Percentiles rank a stretch among this genome's conserved stretches.
Evolutionary conservation across 2,888 invertebrate genomes (phyloP).

Genomic region (Drosophila picticornis): DNA sequence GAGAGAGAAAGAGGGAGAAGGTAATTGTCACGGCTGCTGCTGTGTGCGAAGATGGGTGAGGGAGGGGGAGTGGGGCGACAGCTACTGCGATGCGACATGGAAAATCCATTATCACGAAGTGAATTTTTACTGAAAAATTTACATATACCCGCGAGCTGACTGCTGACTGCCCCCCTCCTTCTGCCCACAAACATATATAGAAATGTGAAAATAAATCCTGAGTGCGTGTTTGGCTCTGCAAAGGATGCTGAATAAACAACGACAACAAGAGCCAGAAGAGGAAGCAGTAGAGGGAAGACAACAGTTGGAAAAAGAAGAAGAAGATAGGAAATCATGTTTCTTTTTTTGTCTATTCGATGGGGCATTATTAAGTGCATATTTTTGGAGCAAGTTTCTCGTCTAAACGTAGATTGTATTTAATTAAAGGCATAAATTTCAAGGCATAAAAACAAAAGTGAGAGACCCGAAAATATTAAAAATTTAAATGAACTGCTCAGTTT

Average conservation of each 20-base stretch:
- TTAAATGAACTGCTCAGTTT: constrained; percentile 81
- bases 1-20: constrained; percentile 39
- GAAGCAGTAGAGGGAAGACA: constrained; percentile 2
- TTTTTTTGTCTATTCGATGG: constrained; percentile 56
- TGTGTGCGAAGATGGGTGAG: constrained; percentile 1
- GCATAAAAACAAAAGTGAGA: constrained; percentile 66
- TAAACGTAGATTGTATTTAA: constrained; percentile 74
- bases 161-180: constrained; percentile 17
- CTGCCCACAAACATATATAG: constrained; percentile 53
- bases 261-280: constrained; percentile 16
- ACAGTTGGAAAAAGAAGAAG: constrained; percentile 17
- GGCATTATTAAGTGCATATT: constrained; percentile 60
- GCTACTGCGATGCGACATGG: constrained; percentile 79
- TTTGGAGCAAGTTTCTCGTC: constrained; percentile 26
- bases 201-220: constrained; percentile 80
- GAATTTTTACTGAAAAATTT: constrained; percentile 81
- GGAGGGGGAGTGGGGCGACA: constrained; percentile 14
- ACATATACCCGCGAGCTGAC: constrained; percentile 73
- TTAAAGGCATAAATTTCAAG: constrained; percentile 77
- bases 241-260: constrained; percentile 63
- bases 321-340: constrained; percentile 31
- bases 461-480: constrained; percentile 77
- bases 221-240: constrained; percentile 70
- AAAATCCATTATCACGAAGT: constrained; percentile 83
- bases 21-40: constrained; percentile 68